Evolutionary conservation across 2,888 invertebrate species (phyloP).

Genomic region (Heliconius sara): DNA sequence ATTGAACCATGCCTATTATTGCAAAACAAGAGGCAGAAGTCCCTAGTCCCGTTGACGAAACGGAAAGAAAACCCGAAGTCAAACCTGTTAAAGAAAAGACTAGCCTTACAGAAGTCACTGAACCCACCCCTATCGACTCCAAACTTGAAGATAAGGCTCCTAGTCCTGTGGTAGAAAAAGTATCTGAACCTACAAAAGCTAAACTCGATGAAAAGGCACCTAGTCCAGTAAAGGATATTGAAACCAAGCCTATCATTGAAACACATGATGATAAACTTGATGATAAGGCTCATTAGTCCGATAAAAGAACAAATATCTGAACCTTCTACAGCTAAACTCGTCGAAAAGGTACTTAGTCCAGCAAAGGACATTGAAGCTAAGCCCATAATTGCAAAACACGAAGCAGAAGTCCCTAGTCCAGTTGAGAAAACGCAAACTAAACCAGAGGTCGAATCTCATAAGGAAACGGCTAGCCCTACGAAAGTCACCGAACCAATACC

Average conservation of each 20-base stretch:
- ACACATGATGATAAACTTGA: conserved; percentile 23
- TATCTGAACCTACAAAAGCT: background rate
- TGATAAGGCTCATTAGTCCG: conserved; percentile 19
- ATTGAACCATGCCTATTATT: conserved; percentile 15
- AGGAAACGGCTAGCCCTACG: too few species aligned
- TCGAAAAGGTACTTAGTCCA: background rate
- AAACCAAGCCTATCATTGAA: background rate
- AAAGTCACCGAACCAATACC: too few species aligned
- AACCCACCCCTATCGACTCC: too few species aligned
- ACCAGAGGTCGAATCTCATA: too few species aligned
- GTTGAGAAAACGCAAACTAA: too few species aligned
- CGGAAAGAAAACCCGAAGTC: background rate
- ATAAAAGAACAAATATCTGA: background rate
- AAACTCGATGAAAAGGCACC: conserved; percentile 37
- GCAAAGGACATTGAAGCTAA: background rate
- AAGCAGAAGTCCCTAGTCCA: too few species aligned
- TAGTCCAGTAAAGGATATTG: conserved; percentile 29
- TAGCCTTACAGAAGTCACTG: too few species aligned
- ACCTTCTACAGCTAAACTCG: background rate
- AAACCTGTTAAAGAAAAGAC: background rate
- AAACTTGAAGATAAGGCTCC: too few species aligned
- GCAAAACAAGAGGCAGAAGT: too few species aligned
- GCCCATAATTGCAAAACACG: too few species aligned
- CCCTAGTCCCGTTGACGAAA: too few species aligned
- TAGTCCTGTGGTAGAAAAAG: too few species aligned